These are phyloP conservation scores for Eulemur macaco DNA, from an alignment of 2,113 vertebrate genomes.

Conservation along the genomic window DNA sequence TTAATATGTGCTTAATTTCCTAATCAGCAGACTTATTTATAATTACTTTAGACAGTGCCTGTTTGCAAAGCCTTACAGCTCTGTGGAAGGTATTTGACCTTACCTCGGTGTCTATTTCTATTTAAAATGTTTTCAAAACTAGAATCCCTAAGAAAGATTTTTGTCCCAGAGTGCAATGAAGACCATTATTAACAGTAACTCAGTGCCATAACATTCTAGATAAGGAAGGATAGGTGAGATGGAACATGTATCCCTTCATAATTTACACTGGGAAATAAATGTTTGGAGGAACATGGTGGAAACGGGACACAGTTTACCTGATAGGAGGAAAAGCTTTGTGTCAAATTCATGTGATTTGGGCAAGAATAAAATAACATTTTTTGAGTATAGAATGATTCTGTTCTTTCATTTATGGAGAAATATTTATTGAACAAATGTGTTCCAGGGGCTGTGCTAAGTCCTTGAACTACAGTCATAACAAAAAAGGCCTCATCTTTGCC, in stretches of 20 bases:
- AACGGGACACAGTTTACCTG: background rate
- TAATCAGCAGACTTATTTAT: background rate
- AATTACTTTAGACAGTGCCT: background rate
- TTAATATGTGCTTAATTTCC: background rate
- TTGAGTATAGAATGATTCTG: background rate
- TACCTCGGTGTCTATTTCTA: background rate
- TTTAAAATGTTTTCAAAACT: background rate
- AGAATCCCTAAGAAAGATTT: background rate
- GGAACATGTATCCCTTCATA: background rate
- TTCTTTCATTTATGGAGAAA: background rate
- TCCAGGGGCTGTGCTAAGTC: background rate
- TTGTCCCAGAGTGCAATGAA: background rate
- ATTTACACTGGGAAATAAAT: background rate
- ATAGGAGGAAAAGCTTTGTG: background rate
- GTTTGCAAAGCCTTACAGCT: background rate
- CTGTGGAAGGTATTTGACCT: background rate
- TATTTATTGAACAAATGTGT: background rate
- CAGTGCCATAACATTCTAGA: background rate
- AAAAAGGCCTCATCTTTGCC: background rate
- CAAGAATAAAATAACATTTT: background rate
- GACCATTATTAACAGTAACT: background rate
- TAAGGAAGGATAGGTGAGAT: background rate
- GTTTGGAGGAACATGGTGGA: background rate
- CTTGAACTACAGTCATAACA: background rate
- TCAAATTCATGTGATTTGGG: background rate